These are phyloP conservation scores for Pseudoips prasinana DNA, from an alignment of 2,888 invertebrate genomes.

Conservation along the genomic window DNA sequence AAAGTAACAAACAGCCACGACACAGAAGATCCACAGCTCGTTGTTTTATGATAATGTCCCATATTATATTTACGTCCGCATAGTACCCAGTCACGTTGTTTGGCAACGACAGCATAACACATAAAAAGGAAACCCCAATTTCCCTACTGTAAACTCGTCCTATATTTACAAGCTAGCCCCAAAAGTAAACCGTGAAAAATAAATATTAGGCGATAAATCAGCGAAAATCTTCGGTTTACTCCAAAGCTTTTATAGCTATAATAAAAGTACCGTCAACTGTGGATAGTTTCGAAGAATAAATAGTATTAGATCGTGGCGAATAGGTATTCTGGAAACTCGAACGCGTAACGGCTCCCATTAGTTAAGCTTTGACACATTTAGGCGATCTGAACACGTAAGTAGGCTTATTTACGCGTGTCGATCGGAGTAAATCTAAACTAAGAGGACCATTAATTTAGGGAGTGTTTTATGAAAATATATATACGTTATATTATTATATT, in stretches of 20 bases:
- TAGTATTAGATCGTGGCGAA: slow-evolving; percentile 60
- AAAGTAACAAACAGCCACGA: slow-evolving; percentile 49
- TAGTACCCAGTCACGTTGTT: slow-evolving; percentile 30
- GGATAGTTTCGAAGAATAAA: slow-evolving; percentile 67
- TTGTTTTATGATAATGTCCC: slow-evolving; percentile 41
- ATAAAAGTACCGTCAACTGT: slow-evolving; percentile 78
- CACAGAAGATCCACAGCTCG: slow-evolving; percentile 35
- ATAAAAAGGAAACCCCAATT: slow-evolving; percentile 47
- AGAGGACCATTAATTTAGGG: no score
- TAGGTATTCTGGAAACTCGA: slow-evolving; percentile 55
- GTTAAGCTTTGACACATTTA: slow-evolving; percentile 62
- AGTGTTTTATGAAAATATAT: no score
- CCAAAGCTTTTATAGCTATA: slow-evolving; percentile 70
- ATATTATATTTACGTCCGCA: slow-evolving; percentile 32
- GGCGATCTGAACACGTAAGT: no score
- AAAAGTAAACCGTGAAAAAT: slow-evolving; percentile 72
- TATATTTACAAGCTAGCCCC: slow-evolving; percentile 58
- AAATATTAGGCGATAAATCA: slow-evolving; percentile 76
- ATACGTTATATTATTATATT: no score
- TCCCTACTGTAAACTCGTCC: slow-evolving; percentile 49
- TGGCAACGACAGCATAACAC: slow-evolving; percentile 33
- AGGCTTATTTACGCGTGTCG: no score
- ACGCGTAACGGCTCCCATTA: slow-evolving; percentile 52
- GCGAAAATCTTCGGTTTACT: slow-evolving; percentile 70
- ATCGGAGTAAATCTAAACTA: no score